Evolutionary conservation across 2,113 vertebrate species (phyloP).

Genomic region (Mus musculus): GRCm39 chr7:16145001-16145500

Average conservation of each 20-base stretch:
- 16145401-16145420: conserved; percentile 74
- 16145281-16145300: neutral
- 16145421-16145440: conserved; percentile 72
- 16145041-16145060: neutral
- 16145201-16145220: neutral
- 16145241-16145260: neutral
- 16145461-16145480: conserved; percentile 66
- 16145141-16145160: accelerated
- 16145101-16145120: accelerated
- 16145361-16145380: neutral
- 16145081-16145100: neutral
- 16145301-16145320: conserved; percentile 24
- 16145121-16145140: neutral
- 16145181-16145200: accelerated
- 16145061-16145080: accelerated
- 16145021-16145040: accelerated
- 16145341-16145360: conserved; percentile 38
- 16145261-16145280: neutral
- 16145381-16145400: conserved; percentile 67
- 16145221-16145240: neutral
- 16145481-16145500: conserved; percentile 33
- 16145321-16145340: conserved; percentile 49
- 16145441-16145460: conserved; percentile 61
- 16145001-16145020: neutral
- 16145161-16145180: neutral